These are phyloP conservation scores for Trissolcus japonicus DNA, from an alignment of 2,888 invertebrate genomes.

Conservation along the genomic window DNA sequence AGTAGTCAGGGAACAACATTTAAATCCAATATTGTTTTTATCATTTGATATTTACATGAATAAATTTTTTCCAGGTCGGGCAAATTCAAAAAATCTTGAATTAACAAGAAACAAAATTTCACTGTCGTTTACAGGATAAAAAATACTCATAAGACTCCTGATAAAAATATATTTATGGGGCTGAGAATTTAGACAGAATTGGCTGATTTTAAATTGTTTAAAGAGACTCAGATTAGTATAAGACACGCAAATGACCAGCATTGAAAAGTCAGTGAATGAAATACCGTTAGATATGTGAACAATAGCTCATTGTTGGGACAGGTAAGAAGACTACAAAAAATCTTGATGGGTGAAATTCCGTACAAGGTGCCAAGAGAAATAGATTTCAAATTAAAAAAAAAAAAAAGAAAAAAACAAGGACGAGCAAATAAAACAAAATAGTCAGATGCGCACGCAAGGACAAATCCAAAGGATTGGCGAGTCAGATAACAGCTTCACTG, in stretches of 20 bases:
- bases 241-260: conserved; percentile 40
- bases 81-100: too few relatives aligned
- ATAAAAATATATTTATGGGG: too few relatives aligned
- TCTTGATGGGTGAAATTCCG: conserved; percentile 27
- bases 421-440: conserved; percentile 26
- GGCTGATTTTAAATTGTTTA: conserved; percentile 29
- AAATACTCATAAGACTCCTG: too few relatives aligned
- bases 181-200: neutral
- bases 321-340: conserved; percentile 35
- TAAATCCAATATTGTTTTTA: too few relatives aligned
- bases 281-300: conserved; percentile 37
- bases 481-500: conserved; percentile 62
- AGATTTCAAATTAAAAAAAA: conserved; percentile 16
- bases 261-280: conserved; percentile 48
- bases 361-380: conserved; percentile 38
- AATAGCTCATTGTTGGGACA: conserved; percentile 53
- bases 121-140: too few relatives aligned
- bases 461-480: conserved; percentile 57
- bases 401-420: conserved; percentile 4
- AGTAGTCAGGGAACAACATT: too few relatives aligned
- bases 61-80: too few relatives aligned
- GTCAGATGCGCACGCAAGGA: conserved; percentile 54
- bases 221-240: conserved; percentile 31
- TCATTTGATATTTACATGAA: too few relatives aligned
- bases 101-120: too few relatives aligned